Base-by-base conservation (phyloP, 2,888 invertebrate species). In the Eubasilissa splendida region DNA sequence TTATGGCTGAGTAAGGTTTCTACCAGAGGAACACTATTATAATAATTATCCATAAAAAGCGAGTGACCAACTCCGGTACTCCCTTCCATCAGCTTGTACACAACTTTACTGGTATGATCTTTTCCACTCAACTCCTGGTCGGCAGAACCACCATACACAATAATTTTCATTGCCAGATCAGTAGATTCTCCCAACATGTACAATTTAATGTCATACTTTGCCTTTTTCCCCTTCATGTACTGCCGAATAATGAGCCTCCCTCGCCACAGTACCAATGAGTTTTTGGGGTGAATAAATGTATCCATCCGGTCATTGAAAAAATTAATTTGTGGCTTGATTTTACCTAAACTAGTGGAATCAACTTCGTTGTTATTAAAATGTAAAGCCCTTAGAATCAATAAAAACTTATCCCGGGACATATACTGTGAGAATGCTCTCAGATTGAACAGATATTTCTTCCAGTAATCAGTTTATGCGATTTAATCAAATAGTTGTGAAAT, bases 141-240 rank as follows among this genome's bases (percentile, higher is more conserved):
- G 22, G 22, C 22, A 22, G 22, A 22, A 22, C 22, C 0, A 22
- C 22, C 22, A 22, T 22, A 22, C 22, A 22, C 22, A 22, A 22
- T 22, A 22, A 22, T 22, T 22, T 77, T 77, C 31, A 76, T 7
- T 10, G 76, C 65, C 42, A 76, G 11, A 3, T 53, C 76, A 4
- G 63, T 60, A 52, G 76, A 76, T 65, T 76, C 1, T 50, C 53
- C 76, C 53, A 77, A 70, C 56, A 77, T 70, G 52, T 80, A 76
- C 59, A 80, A 63, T 33, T 80, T 80, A 31, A 80, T 76, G 42
- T 70, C 80, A 33, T 76, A 22, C 77, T 52, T 77, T 68, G 54
- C 77, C 77, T 53, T 80, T 65, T 5, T 77, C 68, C 12, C 70
- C 76, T 31, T 80, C 76, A 5, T 77, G 80, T 14, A 80, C 22